A percentile compares a stretch with the other conserved stretches of the same genome.
These are phyloP conservation scores for Avahi laniger DNA, from an alignment of 2,797 vertebrate species.

Conservation along the genomic window DNA sequence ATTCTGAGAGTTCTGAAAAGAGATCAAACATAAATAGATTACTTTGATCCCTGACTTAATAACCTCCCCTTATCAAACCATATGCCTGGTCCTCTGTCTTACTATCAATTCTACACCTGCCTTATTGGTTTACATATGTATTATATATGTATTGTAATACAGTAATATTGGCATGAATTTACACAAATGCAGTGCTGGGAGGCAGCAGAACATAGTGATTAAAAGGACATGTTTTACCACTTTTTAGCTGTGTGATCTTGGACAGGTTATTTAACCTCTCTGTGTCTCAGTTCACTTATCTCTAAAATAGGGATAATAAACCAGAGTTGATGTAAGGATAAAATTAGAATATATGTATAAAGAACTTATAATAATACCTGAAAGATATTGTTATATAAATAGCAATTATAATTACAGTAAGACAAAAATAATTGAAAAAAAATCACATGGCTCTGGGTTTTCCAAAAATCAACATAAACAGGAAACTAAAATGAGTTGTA, in stretches of 20 bases:
- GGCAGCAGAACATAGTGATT: neutral
- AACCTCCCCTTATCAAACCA: neutral
- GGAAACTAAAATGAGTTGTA: neutral
- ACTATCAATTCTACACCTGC: neutral
- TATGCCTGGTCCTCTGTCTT: neutral
- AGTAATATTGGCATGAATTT: conserved; percentile 1
- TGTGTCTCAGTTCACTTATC: conserved; percentile 7
- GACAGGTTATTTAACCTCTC: neutral
- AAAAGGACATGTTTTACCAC: neutral
- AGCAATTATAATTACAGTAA: conserved; percentile 17
- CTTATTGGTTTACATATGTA: neutral
- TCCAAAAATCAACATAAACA: neutral
- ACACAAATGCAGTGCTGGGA: neutral
- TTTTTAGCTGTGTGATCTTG: neutral
- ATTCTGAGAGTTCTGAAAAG: conserved; percentile 43
- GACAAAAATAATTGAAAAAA: neutral
- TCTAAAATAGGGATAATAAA: conserved; percentile 24
- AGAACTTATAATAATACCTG: neutral
- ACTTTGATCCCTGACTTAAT: conserved; percentile 9
- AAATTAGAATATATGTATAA: neutral
- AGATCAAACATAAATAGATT: conserved; percentile 36
- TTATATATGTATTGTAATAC: neutral
- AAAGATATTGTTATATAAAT: neutral
- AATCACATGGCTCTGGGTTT: neutral
- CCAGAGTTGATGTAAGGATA: neutral